Percentiles rank a stretch among this genome's conserved stretches.
These are phyloP conservation scores for Sarcophaga peregrina DNA, from an alignment of 1,140 invertebrate genomes.

Conservation along the genomic window DNA sequence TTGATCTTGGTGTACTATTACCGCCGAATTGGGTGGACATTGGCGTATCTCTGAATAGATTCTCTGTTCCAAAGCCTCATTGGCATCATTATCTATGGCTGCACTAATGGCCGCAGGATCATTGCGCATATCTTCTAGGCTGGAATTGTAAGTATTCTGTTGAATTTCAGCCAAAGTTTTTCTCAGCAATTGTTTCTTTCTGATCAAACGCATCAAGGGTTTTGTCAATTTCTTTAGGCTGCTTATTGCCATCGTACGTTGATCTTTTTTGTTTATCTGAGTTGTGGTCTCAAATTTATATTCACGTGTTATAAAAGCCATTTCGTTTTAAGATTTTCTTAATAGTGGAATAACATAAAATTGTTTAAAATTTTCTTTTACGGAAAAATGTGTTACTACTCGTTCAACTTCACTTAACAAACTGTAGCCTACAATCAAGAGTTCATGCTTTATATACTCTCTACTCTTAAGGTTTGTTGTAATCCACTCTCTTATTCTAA, in stretches of 20 bases:
- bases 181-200: constrained; percentile 67
- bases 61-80: constrained; percentile 73
- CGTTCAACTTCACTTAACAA: neutral
- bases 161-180: constrained; percentile 61
- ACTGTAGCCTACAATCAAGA: neutral
- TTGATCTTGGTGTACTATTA: constrained; percentile 72
- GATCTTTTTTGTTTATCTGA: constrained; percentile 60
- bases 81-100: constrained; percentile 71
- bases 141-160: constrained; percentile 63
- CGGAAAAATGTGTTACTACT: neutral
- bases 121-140: constrained; percentile 67
- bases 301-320: constrained; percentile 64
- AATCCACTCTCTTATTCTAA: neutral
- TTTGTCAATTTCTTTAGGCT: constrained; percentile 70
- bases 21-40: constrained; percentile 71
- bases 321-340: constrained; percentile 44
- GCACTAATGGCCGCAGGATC: constrained; percentile 64
- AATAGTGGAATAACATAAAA: neutral
- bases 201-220: constrained; percentile 67
- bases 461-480: neutral
- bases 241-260: constrained; percentile 60
- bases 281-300: constrained; percentile 60
- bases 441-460: neutral
- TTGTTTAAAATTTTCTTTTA: neutral
- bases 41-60: constrained; percentile 72